phyloP scores from a whole-genome alignment of 1,140 invertebrate species.

The Drosophila busckii region DNA sequence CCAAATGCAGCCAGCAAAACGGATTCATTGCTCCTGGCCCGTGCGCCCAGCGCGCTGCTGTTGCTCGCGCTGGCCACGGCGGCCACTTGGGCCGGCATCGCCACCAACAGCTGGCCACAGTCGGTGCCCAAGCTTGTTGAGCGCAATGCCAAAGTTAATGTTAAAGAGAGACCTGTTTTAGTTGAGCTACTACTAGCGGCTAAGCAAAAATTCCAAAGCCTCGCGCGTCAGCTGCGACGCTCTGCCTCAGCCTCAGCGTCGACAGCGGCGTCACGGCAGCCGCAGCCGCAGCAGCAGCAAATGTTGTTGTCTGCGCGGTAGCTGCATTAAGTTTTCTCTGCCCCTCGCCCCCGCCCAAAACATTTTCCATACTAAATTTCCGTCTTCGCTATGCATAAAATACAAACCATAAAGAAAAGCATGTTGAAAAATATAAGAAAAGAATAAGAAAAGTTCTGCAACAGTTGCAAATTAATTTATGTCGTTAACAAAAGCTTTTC shows the following conservation, averaged over 20 bases:
- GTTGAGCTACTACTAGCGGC: conserved; percentile 12
- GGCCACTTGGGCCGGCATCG: conserved; percentile 42
- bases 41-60: conserved; percentile 48
- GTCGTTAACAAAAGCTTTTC: conserved; percentile 69
- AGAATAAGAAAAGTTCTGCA: conserved; percentile 3
- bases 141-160: conserved; percentile 5
- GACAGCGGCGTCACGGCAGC: conserved; percentile 5
- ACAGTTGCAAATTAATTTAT: conserved; percentile 53
- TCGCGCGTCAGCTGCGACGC: conserved; percentile 17
- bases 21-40: conserved; percentile 49
- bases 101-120: conserved; percentile 16
- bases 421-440: conserved; percentile 22
- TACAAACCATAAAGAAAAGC: conserved; percentile 6
- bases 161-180: conserved; percentile 13
- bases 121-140: conserved; percentile 7
- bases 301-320: conserved; percentile 53
- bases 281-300: conserved; percentile 19
- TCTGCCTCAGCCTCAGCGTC: conserved; percentile 4
- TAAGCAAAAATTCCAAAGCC: conserved; percentile 9
- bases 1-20: conserved; percentile 77
- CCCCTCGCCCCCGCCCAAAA: conserved; percentile 28
- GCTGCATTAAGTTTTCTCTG: conserved; percentile 51
- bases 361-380: conserved; percentile 63
- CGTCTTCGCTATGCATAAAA: conserved; percentile 62
- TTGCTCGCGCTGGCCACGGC: conserved; percentile 51